Percentiles rank a stretch among this genome's conserved stretches.
These are phyloP conservation scores for Metellina segmentata DNA, from an alignment of 2,888 invertebrate genomes.

Conservation along the genomic window DNA sequence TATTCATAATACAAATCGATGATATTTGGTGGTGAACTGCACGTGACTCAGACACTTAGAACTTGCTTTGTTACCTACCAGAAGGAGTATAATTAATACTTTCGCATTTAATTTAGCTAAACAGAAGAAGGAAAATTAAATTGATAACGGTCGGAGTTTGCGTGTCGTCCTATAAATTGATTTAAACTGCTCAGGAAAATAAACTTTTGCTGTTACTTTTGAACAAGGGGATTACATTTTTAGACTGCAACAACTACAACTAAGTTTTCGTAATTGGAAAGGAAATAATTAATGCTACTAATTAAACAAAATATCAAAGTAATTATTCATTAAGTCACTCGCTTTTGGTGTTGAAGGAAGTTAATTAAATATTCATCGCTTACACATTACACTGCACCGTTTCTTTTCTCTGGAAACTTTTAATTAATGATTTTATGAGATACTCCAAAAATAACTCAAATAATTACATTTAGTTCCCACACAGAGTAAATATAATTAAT, in stretches of 20 bases:
- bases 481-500: too few relatives aligned
- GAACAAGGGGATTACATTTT: too few relatives aligned
- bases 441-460: background rate
- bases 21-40: too few relatives aligned
- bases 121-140: background rate
- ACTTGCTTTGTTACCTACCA: background rate
- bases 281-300: background rate
- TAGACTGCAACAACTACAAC: background rate
- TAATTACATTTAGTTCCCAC: too few relatives aligned
- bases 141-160: background rate
- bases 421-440: background rate
- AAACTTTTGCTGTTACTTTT: background rate
- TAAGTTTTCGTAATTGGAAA: background rate
- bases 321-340: background rate
- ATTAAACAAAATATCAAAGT: background rate
- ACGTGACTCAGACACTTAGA: too few relatives aligned
- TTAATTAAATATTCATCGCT: background rate
- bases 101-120: background rate
- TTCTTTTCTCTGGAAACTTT: background rate
- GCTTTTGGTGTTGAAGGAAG: background rate
- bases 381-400: background rate
- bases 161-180: background rate
- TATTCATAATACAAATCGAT: too few relatives aligned
- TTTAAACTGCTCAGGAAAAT: background rate
- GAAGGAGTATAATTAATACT: slow-evolving; percentile 4